These are phyloP conservation scores for Drosophila acutilabella DNA, from an alignment of 2,888 invertebrate species.

Conservation along the genomic window DNA sequence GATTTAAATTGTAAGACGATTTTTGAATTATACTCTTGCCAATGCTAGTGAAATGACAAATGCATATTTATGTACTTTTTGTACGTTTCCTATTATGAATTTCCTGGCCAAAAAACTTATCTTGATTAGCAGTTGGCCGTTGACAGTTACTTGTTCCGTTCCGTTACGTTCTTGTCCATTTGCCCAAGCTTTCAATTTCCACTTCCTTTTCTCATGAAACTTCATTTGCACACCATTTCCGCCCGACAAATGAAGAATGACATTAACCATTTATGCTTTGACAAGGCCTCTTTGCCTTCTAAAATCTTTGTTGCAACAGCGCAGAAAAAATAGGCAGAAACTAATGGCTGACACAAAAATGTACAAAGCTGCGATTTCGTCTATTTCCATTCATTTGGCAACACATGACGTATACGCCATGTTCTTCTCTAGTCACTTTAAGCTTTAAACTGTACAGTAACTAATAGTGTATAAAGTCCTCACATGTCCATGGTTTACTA, in stretches of 20 bases:
- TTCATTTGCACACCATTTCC: conserved; percentile 51
- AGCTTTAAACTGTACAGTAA: not conserved
- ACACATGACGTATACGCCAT: conserved; percentile 14
- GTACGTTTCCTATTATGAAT: conserved; percentile 24
- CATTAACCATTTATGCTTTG: conserved; percentile 39
- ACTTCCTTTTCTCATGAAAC: conserved; percentile 33
- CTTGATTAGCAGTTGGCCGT: conserved; percentile 48
- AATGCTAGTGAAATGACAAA: not conserved
- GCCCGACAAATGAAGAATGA: conserved; percentile 32
- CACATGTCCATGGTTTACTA: not conserved
- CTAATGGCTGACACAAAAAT: not conserved
- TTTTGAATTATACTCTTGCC: no score
- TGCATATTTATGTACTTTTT: conserved; percentile 31
- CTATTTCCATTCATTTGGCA: conserved; percentile 1
- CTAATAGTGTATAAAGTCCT: not conserved
- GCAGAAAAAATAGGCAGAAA: not conserved
- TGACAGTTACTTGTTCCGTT: conserved; percentile 22
- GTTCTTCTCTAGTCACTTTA: not conserved
- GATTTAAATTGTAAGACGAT: no score
- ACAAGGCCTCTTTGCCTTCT: not conserved
- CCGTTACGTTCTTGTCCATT: conserved; percentile 27
- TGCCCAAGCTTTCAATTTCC: conserved; percentile 24
- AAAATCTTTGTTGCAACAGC: not conserved
- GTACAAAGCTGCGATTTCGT: not conserved
- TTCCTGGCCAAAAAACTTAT: conserved; percentile 32